Base-by-base conservation (phyloP, 2,113 vertebrate genomes). In the Notiomystis cincta region DNA sequence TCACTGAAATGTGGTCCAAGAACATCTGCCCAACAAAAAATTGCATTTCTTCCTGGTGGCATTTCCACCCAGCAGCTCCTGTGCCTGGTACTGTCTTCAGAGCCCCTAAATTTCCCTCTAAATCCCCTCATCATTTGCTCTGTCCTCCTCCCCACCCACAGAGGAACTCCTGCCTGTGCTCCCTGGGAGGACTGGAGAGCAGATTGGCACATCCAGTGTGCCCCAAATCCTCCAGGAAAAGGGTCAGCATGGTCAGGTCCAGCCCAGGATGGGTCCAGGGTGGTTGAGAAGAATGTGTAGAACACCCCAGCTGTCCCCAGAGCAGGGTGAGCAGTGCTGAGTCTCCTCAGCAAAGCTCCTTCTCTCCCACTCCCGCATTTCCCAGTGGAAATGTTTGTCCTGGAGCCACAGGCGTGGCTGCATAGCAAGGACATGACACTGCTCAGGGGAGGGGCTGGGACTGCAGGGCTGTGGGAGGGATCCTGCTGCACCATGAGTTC, bases 221-320 rank as follows among this genome's bases (percentile, higher is more conserved):
- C 53, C n/a, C 22, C 40, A 66, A 48, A 18, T 4, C 45, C 56
- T 53, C 15, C 38, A 53, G 51, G 31, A 20, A 11, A 77, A 61
- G 8, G 14, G n/a, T n/a, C n/a, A n/a, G n/a, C n/a, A n/a, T n/a
- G n/a, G n/a, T n/a, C n/a, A n/a, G n/a, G n/a, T n/a, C 60, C 40
- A 48, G 17, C 19, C 45, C 27, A 10, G 21, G 28, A 13, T 25
- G 13, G 54, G 37, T 0, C n/a, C n/a, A n/a, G n/a, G n/a, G n/a
- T n/a, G n/a, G 15, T 11, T 0, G 0, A 44, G 70, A 47, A 23
- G 54, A 50, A 27, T 0, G 0, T 10, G 18, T 1, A 13, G 15
- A 19, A 7, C 0, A 2, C 57, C 50, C 61, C 54, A 51, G 48
- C 35, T 30, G 15, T 31, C 40, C 66, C 77, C 76, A 35, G 47